phyloP scores from a whole-genome alignment of 2,113 vertebrate species.

The Lophura nycthemera region DNA sequence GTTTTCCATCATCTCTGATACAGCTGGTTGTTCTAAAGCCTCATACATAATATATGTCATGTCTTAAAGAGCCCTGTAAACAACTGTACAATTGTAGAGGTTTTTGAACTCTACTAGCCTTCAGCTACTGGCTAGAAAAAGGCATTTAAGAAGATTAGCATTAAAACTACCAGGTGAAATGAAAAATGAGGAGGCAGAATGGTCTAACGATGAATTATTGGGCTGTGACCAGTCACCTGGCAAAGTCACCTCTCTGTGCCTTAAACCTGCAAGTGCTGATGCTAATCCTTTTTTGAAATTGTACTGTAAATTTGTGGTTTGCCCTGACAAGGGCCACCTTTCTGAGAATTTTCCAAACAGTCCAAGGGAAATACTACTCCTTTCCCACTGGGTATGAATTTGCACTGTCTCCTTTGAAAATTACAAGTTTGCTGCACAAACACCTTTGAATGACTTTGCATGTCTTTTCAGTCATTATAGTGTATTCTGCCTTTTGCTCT shows the following conservation, averaged over 20 bases:
- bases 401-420: neutral
- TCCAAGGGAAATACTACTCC: neutral
- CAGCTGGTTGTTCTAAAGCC: constrained; percentile 8
- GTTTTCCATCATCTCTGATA: constrained; percentile 45
- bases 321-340: neutral
- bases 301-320: neutral
- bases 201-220: neutral
- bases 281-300: neutral
- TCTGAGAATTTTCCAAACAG: neutral
- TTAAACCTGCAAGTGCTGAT: neutral
- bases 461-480: neutral
- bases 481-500: neutral
- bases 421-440: neutral
- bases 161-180: constrained; percentile 26
- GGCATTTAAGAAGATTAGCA: constrained; percentile 48
- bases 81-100: neutral
- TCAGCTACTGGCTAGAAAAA: constrained; percentile 27
- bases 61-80: constrained; percentile 38
- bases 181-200: constrained; percentile 24
- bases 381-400: neutral
- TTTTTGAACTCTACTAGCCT: constrained; percentile 34
- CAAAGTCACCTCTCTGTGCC: neutral
- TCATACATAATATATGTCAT: constrained; percentile 35
- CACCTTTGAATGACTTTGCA: neutral
- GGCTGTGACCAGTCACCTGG: neutral